Evolutionary conservation across 2,888 invertebrate species (phyloP).

Genomic region (Nebria brevicollis): DNA sequence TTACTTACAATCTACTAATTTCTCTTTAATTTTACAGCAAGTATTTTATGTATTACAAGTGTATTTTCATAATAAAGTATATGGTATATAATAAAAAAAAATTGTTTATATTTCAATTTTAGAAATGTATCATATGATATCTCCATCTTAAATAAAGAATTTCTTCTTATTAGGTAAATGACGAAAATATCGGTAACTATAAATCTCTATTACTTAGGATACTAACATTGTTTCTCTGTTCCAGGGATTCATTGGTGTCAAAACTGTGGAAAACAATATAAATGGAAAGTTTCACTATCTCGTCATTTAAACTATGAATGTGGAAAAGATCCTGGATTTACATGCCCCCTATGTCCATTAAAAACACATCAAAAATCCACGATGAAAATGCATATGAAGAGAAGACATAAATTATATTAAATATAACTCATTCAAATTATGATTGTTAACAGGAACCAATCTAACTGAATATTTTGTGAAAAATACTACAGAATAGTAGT

Average conservation of each 20-base stretch:
- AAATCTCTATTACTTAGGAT: not conserved
- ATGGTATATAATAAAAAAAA: not conserved
- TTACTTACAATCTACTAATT: too few species aligned
- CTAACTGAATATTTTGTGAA: too few species aligned
- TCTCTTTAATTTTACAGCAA: too few species aligned
- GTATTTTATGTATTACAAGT: not conserved
- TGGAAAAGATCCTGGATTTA: constrained; percentile 63
- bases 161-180: not conserved
- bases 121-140: too few species aligned
- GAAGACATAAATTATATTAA: constrained; percentile 57
- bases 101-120: not conserved
- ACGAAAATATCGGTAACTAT: not conserved
- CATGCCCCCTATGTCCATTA: constrained; percentile 63
- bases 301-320: constrained; percentile 65
- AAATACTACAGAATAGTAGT: too few species aligned
- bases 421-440: not conserved
- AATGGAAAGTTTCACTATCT: constrained; percentile 68
- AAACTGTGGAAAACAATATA: constrained; percentile 67
- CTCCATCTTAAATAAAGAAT: not conserved
- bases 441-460: too few species aligned
- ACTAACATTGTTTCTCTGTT: constrained; percentile 8
- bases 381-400: constrained; percentile 62
- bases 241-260: constrained; percentile 64
- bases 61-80: not conserved
- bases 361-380: constrained; percentile 64